Evolutionary conservation across 2,888 invertebrate species (phyloP), one percentile per base, ranked within the genome.

Genomic region (Drosophila robusta): DNA sequence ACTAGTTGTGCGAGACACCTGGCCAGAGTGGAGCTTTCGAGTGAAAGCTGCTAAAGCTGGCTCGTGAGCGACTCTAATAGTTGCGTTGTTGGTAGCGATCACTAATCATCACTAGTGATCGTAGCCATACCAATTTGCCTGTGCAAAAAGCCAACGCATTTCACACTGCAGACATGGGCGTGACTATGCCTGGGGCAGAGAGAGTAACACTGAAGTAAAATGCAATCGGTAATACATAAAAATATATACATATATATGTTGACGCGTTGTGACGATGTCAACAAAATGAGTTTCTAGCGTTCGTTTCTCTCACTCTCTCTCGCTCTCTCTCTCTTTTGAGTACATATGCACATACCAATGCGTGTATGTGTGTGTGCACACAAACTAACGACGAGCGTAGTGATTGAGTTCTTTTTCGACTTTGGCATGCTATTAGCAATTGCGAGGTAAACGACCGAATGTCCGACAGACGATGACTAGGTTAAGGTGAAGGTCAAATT

Each of bases 401-500:
- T 49, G 66, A 71, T 61, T 74, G 77, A 71, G 77, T 56, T 74
- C 45, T 66, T 18, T 39, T 71, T 82, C 64, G 83, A 77, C 86
- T 81, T 81, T 81, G 71, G 74, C 77, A 62, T 56, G 78, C 29
- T 66, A 66, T 71, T 63, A 56, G 41, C 56, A 65, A 68, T 58
- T 45, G 63, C 6, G 67, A 69, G 92, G 92, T 92, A 91, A 92
- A 90, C 86, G 92, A 92, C 92, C 92, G 92, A 91, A 91, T 89
- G 92, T 90, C 92, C 92, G 92, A 90, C 90, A 90, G 85, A 87
- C 87, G 88, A 90, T 91, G 92, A 92, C 92, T 92, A 92, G 92
- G 92, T 92, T 92, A 92, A 92, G 92, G 92, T 92, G 92, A 92
- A 92, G 92, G 92, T 90, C 92, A 92, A 87, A 88, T 83, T 80